Evolutionary conservation across 2,888 invertebrate genomes (phyloP).

Genomic region (Dermolepida albohirtum): DNA sequence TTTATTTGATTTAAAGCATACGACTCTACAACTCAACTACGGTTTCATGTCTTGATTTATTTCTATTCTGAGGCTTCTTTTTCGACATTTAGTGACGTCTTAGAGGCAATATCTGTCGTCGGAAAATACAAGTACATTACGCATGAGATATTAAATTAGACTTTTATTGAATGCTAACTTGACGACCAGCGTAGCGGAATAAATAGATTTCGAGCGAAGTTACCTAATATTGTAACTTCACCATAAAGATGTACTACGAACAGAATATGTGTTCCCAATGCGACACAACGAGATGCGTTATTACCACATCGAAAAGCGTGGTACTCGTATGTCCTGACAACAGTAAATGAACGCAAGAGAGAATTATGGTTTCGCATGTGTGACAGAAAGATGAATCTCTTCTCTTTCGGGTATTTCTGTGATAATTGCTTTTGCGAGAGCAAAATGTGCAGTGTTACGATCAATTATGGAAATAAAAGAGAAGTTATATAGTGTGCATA

Average conservation of each 20-base stretch:
- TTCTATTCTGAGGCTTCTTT: constrained; percentile 7
- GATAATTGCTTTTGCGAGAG: too few species aligned
- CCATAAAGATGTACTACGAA: background rate
- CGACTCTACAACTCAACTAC: background rate
- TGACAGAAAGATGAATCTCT: too few species aligned
- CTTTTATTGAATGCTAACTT: constrained; percentile 36
- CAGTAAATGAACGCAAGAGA: too few species aligned
- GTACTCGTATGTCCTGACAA: too few species aligned
- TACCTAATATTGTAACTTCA: constrained; percentile 10
- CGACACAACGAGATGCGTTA: too few species aligned
- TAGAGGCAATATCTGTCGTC: constrained; percentile 39
- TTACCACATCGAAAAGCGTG: too few species aligned
- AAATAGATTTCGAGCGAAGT: constrained; percentile 22
- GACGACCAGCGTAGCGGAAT: constrained; percentile 24
- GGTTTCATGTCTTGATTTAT: constrained; percentile 44
- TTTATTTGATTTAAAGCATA: too few species aligned
- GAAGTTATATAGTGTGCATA: constrained; percentile 1
- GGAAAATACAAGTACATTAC: constrained; percentile 31
- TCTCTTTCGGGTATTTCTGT: too few species aligned
- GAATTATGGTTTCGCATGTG: too few species aligned
- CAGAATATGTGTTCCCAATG: too few species aligned
- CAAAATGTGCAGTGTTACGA: background rate
- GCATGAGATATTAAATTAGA: constrained; percentile 32
- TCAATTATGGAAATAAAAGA: constrained; percentile 15
- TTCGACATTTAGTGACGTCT: constrained; percentile 43